Conservation (phyloP, 2,888 invertebrate species). For the Mallateleia sp. region DNA sequence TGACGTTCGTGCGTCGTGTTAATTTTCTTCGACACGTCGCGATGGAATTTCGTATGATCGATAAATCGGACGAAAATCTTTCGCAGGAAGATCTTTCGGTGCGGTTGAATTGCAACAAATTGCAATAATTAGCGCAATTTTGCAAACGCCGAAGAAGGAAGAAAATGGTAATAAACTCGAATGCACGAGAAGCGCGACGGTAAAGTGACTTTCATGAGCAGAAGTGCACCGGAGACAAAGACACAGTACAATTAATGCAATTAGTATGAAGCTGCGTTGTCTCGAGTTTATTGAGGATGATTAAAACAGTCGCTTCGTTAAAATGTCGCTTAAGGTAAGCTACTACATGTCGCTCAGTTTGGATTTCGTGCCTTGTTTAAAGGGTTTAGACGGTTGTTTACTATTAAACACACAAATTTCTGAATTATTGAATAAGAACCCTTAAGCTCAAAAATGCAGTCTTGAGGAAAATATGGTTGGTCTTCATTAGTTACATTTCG, state of each 20-base stretch:
- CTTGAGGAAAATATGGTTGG: too few species aligned
- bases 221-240: slow-evolving; percentile 66
- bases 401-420: slow-evolving; percentile 47
- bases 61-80: too few species aligned
- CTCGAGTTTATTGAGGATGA: slow-evolving; percentile 84
- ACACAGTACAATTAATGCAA: slow-evolving; percentile 85
- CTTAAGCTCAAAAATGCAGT: too few species aligned
- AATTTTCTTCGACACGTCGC: slow-evolving; percentile 57
- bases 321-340: slow-evolving; percentile 74
- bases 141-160: slow-evolving; percentile 39
- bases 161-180: slow-evolving; percentile 37
- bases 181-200: slow-evolving; percentile 7
- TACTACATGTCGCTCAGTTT: slow-evolving; percentile 37
- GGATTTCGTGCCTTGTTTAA: slow-evolving; percentile 56
- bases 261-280: slow-evolving; percentile 79
- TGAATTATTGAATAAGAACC: too few species aligned
- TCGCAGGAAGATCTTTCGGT: too few species aligned
- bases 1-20: slow-evolving; percentile 48
- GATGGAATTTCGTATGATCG: slow-evolving; percentile 59
- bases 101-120: background rate
- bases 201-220: slow-evolving; percentile 33
- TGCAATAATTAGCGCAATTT: slow-evolving; percentile 35
- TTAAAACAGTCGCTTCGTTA: slow-evolving; percentile 86
- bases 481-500: too few species aligned
- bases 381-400: slow-evolving; percentile 56